Percentiles rank a stretch among this genome's conserved stretches.
Conservation (phyloP, 92 coral and sea anemone genomes). For the Hydrozoanthus gracilis region DNA sequence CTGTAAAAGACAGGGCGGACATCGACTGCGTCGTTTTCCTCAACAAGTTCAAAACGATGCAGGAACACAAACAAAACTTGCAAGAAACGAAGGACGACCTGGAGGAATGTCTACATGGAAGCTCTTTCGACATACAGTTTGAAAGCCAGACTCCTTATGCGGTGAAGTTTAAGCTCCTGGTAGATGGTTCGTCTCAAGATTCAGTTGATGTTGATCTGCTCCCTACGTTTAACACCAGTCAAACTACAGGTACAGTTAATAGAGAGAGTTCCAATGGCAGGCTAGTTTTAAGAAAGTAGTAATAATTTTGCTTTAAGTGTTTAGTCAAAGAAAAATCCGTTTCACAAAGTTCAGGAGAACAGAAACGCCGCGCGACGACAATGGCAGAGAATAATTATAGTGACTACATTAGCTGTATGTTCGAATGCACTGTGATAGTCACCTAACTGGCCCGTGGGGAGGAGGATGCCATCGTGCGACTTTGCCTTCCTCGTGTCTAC, state of each 20-base stretch:
- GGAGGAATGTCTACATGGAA: not conserved
- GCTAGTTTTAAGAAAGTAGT: no score
- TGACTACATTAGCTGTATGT: no score
- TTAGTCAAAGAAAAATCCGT: no score
- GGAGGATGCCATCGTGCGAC: no score
- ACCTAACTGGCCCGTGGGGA: no score
- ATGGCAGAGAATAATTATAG: no score
- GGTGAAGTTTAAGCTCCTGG: slow-evolving; percentile 18
- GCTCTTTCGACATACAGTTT: not conserved
- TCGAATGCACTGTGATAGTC: no score
- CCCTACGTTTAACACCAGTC: slow-evolving; percentile 22
- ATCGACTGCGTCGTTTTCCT: slow-evolving; percentile 58
- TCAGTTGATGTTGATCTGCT: slow-evolving; percentile 36
- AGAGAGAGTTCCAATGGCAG: no score
- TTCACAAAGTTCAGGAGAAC: no score
- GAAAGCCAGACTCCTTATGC: not conserved
- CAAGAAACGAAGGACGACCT: not conserved
- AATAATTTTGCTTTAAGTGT: no score
- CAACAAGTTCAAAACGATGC: slow-evolving; percentile 25
- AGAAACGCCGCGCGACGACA: no score
- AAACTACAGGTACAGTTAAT: not conserved
- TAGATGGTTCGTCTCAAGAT: not conserved
- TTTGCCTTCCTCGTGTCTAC: no score
- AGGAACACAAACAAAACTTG: slow-evolving; percentile 15
- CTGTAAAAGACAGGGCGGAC: slow-evolving; percentile 52